Conservation (phyloP, 2,113 vertebrate species). For the Pithys albifrons region DNA sequence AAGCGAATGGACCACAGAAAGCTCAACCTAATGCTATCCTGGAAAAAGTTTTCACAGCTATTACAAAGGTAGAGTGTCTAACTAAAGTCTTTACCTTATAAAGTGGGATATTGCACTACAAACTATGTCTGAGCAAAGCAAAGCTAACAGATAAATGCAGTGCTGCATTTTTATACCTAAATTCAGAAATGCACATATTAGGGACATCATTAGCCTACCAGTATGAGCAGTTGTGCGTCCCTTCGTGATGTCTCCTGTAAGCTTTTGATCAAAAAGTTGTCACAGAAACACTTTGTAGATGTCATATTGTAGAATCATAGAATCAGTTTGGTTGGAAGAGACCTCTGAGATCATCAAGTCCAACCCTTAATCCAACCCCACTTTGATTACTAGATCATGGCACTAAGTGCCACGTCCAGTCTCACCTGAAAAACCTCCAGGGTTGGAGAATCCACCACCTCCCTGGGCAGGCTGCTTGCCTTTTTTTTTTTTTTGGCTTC, state of each 20-base stretch:
- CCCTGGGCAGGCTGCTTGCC: neutral
- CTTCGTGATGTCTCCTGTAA: neutral
- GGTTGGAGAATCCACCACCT: too few relatives aligned
- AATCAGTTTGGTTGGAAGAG: too few relatives aligned
- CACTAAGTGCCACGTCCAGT: too few relatives aligned
- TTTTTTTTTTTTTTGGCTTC: neutral
- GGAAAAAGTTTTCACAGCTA: slow-evolving; percentile 98
- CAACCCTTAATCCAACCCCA: too few relatives aligned
- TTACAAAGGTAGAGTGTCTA: slow-evolving; percentile 88
- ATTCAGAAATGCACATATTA: neutral
- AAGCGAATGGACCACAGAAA: slow-evolving; percentile 92
- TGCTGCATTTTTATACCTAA: neutral
- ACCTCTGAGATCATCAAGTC: too few relatives aligned
- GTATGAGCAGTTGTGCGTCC: neutral
- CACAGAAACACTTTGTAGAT: neutral
- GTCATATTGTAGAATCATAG: neutral
- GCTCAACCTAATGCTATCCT: slow-evolving; percentile 95
- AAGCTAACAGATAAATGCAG: neutral
- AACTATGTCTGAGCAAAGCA: neutral
- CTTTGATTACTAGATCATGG: too few relatives aligned
- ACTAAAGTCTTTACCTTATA: neutral
- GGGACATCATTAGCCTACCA: neutral
- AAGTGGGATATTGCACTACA: neutral
- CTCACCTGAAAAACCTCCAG: too few relatives aligned
- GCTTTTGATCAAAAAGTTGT: neutral